Evolutionary conservation across 1,140 invertebrate species (phyloP).

Genomic region (Drosophila lowei): DNA sequence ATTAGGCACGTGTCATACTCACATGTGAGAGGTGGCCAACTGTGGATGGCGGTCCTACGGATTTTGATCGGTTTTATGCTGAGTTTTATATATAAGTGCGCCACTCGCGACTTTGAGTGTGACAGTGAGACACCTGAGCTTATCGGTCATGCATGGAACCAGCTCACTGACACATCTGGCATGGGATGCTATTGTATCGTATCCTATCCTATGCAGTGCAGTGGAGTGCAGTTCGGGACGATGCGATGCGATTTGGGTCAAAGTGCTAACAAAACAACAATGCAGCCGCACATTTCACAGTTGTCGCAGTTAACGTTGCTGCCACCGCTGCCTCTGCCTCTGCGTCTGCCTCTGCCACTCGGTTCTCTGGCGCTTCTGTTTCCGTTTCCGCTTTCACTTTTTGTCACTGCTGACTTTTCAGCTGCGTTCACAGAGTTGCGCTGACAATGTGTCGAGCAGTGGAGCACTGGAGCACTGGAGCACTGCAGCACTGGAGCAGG

Average conservation of each 20-base stretch:
- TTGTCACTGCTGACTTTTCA: slow-evolving; percentile 42
- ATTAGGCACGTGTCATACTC: slow-evolving; percentile 60
- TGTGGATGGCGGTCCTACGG: slow-evolving; percentile 4
- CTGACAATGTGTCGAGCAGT: slow-evolving; percentile 29
- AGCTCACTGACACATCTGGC: slow-evolving; percentile 12
- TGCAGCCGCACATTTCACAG: slow-evolving; percentile 61
- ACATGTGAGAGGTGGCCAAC: slow-evolving; percentile 38
- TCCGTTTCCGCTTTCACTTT: slow-evolving; percentile 69
- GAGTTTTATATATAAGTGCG: slow-evolving; percentile 6
- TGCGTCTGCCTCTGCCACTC: slow-evolving; percentile 22
- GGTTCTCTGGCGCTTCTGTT: slow-evolving; percentile 34
- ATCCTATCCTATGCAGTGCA: slow-evolving; percentile 16
- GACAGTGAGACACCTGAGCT: slow-evolving; percentile 56
- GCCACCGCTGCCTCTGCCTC: background rate
- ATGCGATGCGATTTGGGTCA: slow-evolving; percentile 69
- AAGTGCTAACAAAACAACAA: slow-evolving; percentile 70
- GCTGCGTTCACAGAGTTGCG: slow-evolving; percentile 36
- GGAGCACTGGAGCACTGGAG: background rate
- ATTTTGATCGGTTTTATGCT: background rate
- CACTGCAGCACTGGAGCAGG: background rate
- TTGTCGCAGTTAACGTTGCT: slow-evolving; percentile 20
- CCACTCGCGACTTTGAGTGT: slow-evolving; percentile 45
- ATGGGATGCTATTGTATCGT: slow-evolving; percentile 30
- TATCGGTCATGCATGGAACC: slow-evolving; percentile 51
- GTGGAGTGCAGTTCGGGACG: background rate